Percentiles rank a stretch among this genome's conserved stretches.
phyloP scores from a whole-genome alignment of 2,797 vertebrate species.

The Psittacula echo region DNA sequence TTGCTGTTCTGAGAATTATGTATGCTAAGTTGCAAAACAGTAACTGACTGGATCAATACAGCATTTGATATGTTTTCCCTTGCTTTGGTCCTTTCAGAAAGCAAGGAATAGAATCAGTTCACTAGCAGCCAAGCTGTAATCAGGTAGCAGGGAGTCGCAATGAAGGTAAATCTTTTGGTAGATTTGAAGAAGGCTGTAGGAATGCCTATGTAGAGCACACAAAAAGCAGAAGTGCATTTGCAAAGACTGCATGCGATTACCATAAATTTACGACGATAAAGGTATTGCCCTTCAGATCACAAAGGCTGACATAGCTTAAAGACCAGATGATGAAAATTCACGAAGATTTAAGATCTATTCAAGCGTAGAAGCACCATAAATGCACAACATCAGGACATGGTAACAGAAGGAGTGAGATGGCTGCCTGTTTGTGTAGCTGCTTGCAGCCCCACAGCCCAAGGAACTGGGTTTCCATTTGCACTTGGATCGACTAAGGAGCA shows the following conservation, averaged over 20 bases:
- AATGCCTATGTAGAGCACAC: neutral
- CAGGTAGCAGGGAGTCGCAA: neutral
- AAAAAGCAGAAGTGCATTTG: neutral
- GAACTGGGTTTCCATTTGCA: neutral
- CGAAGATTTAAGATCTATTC: neutral
- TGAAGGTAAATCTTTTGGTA: neutral
- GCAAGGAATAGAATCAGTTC: neutral
- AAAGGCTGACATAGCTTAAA: neutral
- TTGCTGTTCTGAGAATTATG: neutral
- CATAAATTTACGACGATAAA: neutral
- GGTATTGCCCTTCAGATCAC: neutral
- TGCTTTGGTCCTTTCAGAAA: neutral
- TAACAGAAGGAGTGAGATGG: neutral
- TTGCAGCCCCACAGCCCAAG: neutral
- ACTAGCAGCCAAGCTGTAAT: neutral
- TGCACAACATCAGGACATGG: rapidly evolving
- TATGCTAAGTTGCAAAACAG: neutral
- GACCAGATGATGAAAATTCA: neutral
- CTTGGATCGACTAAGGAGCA: neutral
- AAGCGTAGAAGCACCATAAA: neutral
- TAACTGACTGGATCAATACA: neutral
- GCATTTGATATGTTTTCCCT: neutral
- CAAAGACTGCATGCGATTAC: neutral
- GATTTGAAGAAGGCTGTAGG: neutral
- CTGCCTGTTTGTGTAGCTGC: neutral